A percentile compares a stretch with the other conserved stretches of the same genome.
Conservation (phyloP, 1,140 invertebrate genomes). For the Diuraphis noxia region DNA sequence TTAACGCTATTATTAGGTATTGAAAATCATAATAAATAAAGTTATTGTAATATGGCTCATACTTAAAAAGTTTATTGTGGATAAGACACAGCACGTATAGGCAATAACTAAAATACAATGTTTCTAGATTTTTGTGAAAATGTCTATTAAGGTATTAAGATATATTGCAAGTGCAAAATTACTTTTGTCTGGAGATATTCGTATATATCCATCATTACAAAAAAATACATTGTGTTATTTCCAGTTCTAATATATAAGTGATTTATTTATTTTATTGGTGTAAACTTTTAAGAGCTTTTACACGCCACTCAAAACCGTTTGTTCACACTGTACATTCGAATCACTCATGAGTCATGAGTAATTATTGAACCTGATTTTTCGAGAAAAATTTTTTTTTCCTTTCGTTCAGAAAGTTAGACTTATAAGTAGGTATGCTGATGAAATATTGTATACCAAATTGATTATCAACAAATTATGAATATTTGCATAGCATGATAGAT, state of each 20-base stretch:
- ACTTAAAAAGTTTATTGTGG: not conserved
- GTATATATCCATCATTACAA: not conserved
- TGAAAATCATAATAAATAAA: not conserved
- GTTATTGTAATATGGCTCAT: not conserved
- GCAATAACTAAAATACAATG: not conserved
- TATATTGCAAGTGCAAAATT: not conserved
- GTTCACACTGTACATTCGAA: not conserved
- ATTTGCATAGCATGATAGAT: not conserved
- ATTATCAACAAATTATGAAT: not conserved
- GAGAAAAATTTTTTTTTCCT: not conserved
- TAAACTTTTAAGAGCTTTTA: not conserved
- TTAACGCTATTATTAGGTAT: not conserved
- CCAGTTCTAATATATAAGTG: not conserved
- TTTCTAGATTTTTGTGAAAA: slow-evolving; percentile 12
- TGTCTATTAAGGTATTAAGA: slow-evolving; percentile 15
- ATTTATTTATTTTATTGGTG: not conserved
- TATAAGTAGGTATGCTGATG: not conserved
- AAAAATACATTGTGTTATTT: slow-evolving; percentile 16
- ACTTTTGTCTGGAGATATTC: not conserved
- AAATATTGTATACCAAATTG: not conserved
- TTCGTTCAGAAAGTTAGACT: not conserved
- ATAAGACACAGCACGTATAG: not conserved
- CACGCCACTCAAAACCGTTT: not conserved
- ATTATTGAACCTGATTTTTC: not conserved
- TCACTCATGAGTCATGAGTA: not conserved